Conservation (phyloP, 2,888 invertebrate species). For the Protonemura montana region DNA sequence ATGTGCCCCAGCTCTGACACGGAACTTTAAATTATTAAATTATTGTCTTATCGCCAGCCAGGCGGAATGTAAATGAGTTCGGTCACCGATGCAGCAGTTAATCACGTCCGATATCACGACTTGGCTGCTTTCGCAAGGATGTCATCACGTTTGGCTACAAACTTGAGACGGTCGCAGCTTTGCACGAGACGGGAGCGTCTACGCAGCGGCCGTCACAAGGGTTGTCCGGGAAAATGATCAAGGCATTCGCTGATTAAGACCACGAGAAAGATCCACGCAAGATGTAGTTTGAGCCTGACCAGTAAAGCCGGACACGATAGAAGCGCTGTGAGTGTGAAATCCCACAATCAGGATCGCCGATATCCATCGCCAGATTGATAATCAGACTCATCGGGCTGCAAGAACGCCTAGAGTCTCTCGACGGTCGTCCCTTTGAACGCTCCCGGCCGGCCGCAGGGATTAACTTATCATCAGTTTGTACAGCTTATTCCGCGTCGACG, state of each 20-base stretch:
- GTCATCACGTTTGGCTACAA: neutral
- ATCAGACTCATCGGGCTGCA: neutral
- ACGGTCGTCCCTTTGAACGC: neutral
- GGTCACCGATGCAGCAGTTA: neutral
- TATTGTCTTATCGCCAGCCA: neutral
- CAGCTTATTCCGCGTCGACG: slow-evolving; percentile 36
- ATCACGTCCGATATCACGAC: neutral
- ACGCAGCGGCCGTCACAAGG: too few species aligned
- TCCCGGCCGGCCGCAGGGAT: neutral
- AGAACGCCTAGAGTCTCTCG: neutral
- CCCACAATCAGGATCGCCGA: neutral
- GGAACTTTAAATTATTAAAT: neutral
- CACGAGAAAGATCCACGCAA: neutral
- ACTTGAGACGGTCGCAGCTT: too few species aligned
- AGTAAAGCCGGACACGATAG: neutral
- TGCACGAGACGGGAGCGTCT: too few species aligned
- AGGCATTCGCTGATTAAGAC: neutral
- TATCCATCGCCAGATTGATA: neutral
- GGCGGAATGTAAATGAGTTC: neutral
- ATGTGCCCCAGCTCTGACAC: neutral
- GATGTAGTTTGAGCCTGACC: neutral
- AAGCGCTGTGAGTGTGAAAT: neutral
- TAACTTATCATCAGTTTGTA: slow-evolving; percentile 25
- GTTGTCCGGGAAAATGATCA: neutral
- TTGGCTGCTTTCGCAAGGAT: neutral